Percentiles rank a stretch among this genome's conserved stretches.
phyloP scores from a whole-genome alignment of 2,888 invertebrate species.

The Tipula unca region DNA sequence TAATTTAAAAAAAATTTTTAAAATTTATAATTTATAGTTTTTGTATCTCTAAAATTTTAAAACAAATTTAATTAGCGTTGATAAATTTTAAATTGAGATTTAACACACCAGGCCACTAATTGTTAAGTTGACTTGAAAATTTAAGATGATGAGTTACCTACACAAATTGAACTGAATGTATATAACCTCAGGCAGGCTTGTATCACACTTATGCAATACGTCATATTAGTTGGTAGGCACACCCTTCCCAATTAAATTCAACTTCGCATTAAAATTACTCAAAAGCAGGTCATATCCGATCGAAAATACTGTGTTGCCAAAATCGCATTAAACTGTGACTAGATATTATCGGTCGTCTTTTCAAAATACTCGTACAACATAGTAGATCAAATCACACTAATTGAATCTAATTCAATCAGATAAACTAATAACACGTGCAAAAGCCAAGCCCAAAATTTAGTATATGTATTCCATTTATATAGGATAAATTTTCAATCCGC shows the following conservation, averaged over 20 bases:
- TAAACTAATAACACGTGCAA: not conserved
- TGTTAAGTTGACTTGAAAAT: too few relatives aligned
- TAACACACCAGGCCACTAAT: too few relatives aligned
- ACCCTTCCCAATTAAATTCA: not conserved
- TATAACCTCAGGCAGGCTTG: too few relatives aligned
- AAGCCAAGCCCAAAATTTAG: not conserved
- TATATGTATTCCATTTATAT: not conserved
- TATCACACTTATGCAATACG: not conserved
- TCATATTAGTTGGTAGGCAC: not conserved
- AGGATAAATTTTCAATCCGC: not conserved
- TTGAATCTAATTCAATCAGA: conserved; percentile 2
- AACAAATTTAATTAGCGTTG: too few relatives aligned
- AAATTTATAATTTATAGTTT: too few relatives aligned
- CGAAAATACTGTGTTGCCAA: not conserved
- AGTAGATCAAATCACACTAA: not conserved
- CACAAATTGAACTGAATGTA: too few relatives aligned
- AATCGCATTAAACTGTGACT: not conserved
- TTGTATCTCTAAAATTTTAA: too few relatives aligned
- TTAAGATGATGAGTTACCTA: too few relatives aligned
- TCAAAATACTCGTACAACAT: not conserved
- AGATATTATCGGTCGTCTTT: not conserved
- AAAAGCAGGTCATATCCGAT: not conserved
- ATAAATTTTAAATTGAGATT: too few relatives aligned
- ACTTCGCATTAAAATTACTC: not conserved
- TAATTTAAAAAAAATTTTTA: too few relatives aligned